These are phyloP conservation scores for Phalacrocorax pelagicus DNA, from an alignment of 2,113 vertebrate species.

Conservation along the genomic window DNA sequence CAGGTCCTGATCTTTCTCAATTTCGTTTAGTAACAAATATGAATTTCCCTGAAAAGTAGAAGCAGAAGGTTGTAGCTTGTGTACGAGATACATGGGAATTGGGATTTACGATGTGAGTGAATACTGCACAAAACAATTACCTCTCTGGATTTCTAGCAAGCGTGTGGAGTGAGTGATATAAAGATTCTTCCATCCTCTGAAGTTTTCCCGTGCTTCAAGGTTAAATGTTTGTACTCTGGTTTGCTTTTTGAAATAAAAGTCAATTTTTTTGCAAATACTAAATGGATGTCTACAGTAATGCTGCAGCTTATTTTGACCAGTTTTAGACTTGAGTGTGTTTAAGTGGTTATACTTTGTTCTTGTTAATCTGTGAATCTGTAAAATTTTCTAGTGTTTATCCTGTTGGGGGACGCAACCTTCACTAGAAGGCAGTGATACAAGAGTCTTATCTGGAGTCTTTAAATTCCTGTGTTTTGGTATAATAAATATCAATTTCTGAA, in stretches of 20 bases:
- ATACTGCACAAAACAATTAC: neutral
- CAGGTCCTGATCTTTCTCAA: neutral
- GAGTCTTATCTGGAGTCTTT: neutral
- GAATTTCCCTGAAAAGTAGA: neutral
- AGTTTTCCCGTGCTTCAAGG: neutral
- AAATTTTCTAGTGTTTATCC: neutral
- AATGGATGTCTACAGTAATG: neutral
- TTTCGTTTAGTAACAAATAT: neutral
- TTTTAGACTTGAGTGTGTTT: neutral
- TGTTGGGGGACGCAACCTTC: neutral
- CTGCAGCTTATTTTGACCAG: neutral
- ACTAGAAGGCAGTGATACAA: neutral
- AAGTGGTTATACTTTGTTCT: neutral
- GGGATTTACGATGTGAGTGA: neutral
- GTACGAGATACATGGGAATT: neutral
- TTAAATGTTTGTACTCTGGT: neutral
- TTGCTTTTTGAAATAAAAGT: neutral
- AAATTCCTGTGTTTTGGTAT: neutral
- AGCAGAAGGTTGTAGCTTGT: neutral
- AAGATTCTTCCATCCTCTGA: neutral
- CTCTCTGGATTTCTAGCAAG: neutral
- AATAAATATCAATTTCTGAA: neutral
- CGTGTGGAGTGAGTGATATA: neutral
- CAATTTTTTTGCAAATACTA: neutral
- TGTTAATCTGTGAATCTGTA: neutral